Conservation (phyloP, 2,888 invertebrate genomes). For the Drosophila paracracens region DNA sequence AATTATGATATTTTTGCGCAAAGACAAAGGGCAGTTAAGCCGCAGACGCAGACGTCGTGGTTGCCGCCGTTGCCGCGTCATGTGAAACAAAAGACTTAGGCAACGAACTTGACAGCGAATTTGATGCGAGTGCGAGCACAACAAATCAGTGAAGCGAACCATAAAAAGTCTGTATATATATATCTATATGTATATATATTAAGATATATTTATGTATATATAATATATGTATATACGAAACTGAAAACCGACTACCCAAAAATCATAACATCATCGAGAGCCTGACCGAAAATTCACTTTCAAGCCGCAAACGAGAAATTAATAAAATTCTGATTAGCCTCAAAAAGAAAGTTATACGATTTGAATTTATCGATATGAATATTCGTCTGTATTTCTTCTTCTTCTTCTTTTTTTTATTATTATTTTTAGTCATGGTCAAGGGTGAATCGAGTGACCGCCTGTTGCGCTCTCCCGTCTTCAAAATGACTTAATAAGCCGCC, state of each 20-base stretch:
- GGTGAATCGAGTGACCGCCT: conserved; percentile 46
- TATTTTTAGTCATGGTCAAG: conserved; percentile 48
- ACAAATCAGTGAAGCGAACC: conserved; percentile 43
- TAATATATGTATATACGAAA: conserved; percentile 13
- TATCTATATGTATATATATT: neutral
- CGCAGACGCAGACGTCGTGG: conserved; percentile 9
- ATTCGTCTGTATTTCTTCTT: conserved; percentile 18
- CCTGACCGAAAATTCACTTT: conserved; percentile 62
- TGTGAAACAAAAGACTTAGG: conserved; percentile 69
- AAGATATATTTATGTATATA: too few relatives aligned
- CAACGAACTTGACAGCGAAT: conserved; percentile 54
- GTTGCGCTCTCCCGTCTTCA: conserved; percentile 18
- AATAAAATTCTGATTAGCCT: conserved; percentile 48
- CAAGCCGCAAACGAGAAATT: conserved; percentile 32
- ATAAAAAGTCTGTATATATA: neutral
- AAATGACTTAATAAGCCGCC: conserved; percentile 75
- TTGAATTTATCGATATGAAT: conserved; percentile 45
- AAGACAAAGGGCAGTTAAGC: conserved; percentile 73
- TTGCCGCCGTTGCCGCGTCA: conserved; percentile 12
- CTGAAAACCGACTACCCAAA: conserved; percentile 14
- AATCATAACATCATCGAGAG: conserved; percentile 4
- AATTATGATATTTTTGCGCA: conserved; percentile 64
- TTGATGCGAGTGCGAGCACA: conserved; percentile 12
- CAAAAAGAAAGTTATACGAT: conserved; percentile 54
- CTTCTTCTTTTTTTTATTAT: neutral